Evolutionary conservation across 2,888 invertebrate species (phyloP), one percentile per base, ranked within the genome.

Genomic region (Lampropteryx suffumata): DNA sequence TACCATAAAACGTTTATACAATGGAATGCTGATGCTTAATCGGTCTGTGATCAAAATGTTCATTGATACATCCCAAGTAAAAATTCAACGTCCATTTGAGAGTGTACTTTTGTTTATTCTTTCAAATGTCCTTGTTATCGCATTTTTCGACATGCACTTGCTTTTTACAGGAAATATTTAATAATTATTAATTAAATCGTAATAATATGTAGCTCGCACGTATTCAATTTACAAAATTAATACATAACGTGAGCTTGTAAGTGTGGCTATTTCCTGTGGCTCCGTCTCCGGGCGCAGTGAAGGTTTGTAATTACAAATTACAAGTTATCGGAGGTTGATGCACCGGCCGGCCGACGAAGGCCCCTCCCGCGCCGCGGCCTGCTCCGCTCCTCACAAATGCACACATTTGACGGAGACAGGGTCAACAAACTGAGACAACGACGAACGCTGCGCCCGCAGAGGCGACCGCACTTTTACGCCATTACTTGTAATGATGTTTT

Each of bases 301-400:
- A 86, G 82, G 79, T 79, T 84, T 80, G 83, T 89, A 87, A 88
- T 87, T 86, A 85, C 83, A 82, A 82, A 85, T 84, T 85, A 84
- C 84, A 83, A 83, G 82, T 82, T 85, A 84, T 85, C 73, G 78
- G 82, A 87, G 89, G 88, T 88, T 87, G 85, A 84, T 88, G 88
- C 87, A 84, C 88, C 69, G 73, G 61, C 54, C 63, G n/a, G n/a
- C n/a, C n/a, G n/a, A n/a, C n/a, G n/a, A n/a, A n/a, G n/a, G n/a
- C 64, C 64, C 66, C 47, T 71, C 64, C 59, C 65, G 62, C 71
- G 67, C 64, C 65, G 6, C 68, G 59, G 59, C 48, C 62, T 50
- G 69, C 71, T 69, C 73, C 71, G 63, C 77, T 64, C 73, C 72
- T 65, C 74, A 69, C 79, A 70, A 80, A 73, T 80, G 84, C 79